A percentile compares a stretch with the other conserved stretches of the same genome.
Evolutionary conservation across 1,140 invertebrate genomes (phyloP).

Genomic region (Arctopsyche grandis): DNA sequence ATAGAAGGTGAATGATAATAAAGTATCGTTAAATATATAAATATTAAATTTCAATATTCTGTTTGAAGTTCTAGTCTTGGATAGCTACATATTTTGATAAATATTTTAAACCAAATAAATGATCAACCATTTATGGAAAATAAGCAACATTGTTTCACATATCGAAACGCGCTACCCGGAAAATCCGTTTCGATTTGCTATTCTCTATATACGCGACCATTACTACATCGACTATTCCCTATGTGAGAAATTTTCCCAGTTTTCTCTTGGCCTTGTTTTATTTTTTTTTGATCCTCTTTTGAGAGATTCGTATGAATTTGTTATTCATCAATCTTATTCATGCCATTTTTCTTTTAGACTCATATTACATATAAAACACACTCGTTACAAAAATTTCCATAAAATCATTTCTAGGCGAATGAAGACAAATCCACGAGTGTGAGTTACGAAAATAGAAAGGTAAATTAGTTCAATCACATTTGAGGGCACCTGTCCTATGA

Average conservation of each 20-base stretch:
- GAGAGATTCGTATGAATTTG: constrained; percentile 26
- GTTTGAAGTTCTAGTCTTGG: too few relatives aligned
- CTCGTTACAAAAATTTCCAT: too few relatives aligned
- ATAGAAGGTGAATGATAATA: too few relatives aligned
- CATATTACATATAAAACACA: background rate
- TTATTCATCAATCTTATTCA: constrained; percentile 29
- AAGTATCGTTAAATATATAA: too few relatives aligned
- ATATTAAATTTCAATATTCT: too few relatives aligned
- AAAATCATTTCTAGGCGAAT: too few relatives aligned
- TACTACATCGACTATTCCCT: constrained; percentile 16
- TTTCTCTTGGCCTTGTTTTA: constrained; percentile 15
- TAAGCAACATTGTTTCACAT: too few relatives aligned
- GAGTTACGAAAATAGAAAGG: too few relatives aligned
- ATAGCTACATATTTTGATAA: too few relatives aligned
- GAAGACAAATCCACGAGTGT: too few relatives aligned
- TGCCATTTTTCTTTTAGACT: constrained; percentile 8
- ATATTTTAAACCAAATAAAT: background rate
- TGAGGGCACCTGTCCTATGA: too few relatives aligned
- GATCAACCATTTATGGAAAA: background rate
- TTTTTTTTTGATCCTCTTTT: background rate
- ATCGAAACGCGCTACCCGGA: background rate
- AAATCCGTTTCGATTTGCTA: constrained; percentile 25
- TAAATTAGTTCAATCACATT: too few relatives aligned
- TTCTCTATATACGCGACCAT: constrained; percentile 16
- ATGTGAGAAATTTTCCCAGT: constrained; percentile 4